A percentile compares a stretch with the other conserved stretches of the same genome.
These are phyloP conservation scores for Sylvietta virens DNA, from an alignment of 2,113 vertebrate genomes.

Conservation along the genomic window DNA sequence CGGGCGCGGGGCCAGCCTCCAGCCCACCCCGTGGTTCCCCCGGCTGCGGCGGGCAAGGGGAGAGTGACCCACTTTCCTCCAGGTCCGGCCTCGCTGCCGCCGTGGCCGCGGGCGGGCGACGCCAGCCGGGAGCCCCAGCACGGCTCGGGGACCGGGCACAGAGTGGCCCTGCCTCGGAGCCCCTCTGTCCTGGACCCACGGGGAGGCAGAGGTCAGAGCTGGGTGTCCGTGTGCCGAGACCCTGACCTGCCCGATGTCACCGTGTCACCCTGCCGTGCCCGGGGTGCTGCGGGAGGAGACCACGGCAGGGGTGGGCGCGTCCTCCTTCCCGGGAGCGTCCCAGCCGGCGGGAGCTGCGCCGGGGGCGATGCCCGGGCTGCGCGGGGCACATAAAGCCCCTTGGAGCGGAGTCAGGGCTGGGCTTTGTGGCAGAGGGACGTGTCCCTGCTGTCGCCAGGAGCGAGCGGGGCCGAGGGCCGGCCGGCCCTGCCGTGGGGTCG, in stretches of 20 bases:
- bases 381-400: background rate
- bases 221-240: background rate
- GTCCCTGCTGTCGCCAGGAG: background rate
- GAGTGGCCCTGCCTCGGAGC: background rate
- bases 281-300: background rate
- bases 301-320: background rate
- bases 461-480: background rate
- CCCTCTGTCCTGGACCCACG: accelerated
- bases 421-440: background rate
- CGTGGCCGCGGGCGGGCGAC: background rate
- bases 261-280: background rate
- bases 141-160: background rate
- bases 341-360: background rate
- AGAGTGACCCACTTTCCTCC: slow-evolving; percentile 50
- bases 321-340: background rate
- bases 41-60: background rate
- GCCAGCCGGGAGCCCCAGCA: background rate
- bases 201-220: background rate
- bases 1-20: background rate
- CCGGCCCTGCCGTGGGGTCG: background rate
- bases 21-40: background rate
- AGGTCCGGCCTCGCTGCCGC: background rate
- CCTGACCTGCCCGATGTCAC: background rate
- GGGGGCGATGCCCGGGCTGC: background rate
- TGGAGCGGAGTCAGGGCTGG: accelerated